These are phyloP conservation scores for Sminthurinus aureus DNA, from an alignment of 2,888 invertebrate species.

Conservation along the genomic window DNA sequence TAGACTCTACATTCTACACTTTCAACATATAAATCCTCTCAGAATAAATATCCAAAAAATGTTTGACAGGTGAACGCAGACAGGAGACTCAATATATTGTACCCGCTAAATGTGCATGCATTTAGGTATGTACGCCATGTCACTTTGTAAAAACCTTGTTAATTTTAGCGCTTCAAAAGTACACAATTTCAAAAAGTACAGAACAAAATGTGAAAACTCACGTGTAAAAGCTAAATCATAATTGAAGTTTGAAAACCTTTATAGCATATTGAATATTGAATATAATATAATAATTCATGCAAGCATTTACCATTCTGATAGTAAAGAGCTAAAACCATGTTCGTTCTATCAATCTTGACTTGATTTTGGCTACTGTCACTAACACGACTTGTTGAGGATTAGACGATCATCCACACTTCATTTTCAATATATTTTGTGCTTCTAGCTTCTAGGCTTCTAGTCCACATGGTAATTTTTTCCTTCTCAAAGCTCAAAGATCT, in stretches of 20 bases:
- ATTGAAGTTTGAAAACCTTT: too few species aligned
- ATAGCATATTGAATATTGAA: too few species aligned
- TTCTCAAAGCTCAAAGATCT: not conserved
- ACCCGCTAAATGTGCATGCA: too few species aligned
- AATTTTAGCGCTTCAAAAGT: too few species aligned
- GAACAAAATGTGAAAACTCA: too few species aligned
- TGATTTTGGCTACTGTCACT: not conserved
- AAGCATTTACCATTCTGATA: too few species aligned
- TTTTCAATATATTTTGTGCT: not conserved
- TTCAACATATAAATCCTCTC: slow-evolving; percentile 12
- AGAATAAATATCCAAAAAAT: not conserved
- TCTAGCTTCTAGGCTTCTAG: not conserved
- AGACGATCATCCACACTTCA: not conserved
- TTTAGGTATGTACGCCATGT: too few species aligned
- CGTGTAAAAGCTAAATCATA: too few species aligned
- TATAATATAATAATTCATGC: too few species aligned
- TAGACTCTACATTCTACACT: not conserved
- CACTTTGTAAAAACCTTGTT: too few species aligned
- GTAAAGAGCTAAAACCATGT: not conserved
- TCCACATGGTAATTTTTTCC: not conserved
- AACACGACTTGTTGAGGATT: not conserved
- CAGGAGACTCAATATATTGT: too few species aligned
- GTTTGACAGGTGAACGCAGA: slow-evolving; percentile 26
- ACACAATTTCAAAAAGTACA: too few species aligned
- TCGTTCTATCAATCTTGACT: not conserved